Conservation (phyloP, 2,888 invertebrate species). For the Lordiphosa fenestrarum region DNA sequence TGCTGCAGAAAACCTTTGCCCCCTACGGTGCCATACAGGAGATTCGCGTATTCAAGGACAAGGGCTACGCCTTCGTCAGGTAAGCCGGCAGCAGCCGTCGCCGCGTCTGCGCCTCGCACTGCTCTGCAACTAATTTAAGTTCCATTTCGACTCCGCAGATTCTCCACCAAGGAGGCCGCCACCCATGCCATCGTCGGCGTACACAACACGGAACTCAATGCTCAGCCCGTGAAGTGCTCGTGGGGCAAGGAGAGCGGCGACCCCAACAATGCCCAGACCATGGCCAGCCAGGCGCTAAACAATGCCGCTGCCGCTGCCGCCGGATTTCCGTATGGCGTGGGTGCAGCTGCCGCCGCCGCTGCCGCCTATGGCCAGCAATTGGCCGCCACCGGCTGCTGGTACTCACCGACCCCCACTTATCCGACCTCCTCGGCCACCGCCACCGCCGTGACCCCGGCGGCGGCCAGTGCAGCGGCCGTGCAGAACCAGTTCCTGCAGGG, state of each 20-base stretch:
- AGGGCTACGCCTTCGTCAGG: slow-evolving; percentile 98
- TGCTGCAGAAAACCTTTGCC: slow-evolving; percentile 97
- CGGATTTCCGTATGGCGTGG: slow-evolving; percentile 82
- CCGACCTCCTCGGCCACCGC: slow-evolving; percentile 82
- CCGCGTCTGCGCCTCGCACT: too few relatives aligned
- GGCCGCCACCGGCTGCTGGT: slow-evolving; percentile 91
- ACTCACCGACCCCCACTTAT: slow-evolving; percentile 88
- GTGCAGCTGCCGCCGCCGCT: slow-evolving; percentile 81
- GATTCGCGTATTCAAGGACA: slow-evolving; percentile 99
- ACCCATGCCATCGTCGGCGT: slow-evolving; percentile 98
- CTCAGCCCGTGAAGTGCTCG: slow-evolving; percentile 98
- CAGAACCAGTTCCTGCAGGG: slow-evolving; percentile 93
- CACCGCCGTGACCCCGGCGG: slow-evolving; percentile 83
- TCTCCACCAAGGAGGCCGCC: slow-evolving; percentile 99
- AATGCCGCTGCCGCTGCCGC: slow-evolving; percentile 81
- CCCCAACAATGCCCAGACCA: slow-evolving; percentile 90
- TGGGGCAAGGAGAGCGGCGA: slow-evolving; percentile 99
- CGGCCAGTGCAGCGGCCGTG: slow-evolving; percentile 87
- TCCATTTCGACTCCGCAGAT: slow-evolving; percentile 83
- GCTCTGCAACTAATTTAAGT: too few relatives aligned
- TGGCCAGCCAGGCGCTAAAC: slow-evolving; percentile 83
- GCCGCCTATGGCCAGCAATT: slow-evolving; percentile 89
- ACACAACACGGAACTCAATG: slow-evolving; percentile 97
- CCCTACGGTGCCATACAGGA: slow-evolving; percentile 98
- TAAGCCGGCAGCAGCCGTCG: slow-evolving; percentile 79